Conservation (phyloP, 2,888 invertebrate species). For the Prosopocoilus inquinatus region DNA sequence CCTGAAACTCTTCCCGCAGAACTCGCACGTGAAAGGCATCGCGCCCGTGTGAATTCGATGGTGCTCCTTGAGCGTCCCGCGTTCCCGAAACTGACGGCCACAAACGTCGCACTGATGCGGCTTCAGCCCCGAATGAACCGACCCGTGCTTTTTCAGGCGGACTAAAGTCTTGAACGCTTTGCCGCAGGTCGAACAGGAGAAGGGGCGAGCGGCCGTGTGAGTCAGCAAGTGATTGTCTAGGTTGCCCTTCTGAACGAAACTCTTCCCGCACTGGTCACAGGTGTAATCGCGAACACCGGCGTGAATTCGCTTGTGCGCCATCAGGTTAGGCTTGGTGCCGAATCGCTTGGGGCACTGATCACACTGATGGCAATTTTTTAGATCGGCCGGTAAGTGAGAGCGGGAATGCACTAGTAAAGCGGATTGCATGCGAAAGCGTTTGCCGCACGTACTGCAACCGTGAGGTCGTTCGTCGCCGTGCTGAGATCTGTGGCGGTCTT, state of each 20-base stretch:
- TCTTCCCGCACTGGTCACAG: conserved; percentile 60
- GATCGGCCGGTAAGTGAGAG: conserved; percentile 57
- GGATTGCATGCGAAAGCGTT: conserved; percentile 57
- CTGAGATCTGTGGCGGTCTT: conserved; percentile 43
- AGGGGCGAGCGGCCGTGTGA: conserved; percentile 54
- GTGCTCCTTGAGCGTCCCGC: conserved; percentile 71
- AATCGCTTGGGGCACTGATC: conserved; percentile 60
- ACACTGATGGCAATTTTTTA: conserved; percentile 59
- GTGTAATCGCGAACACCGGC: conserved; percentile 56
- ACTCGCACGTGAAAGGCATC: conserved; percentile 74
- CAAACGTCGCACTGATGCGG: conserved; percentile 63
- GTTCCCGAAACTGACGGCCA: conserved; percentile 62
- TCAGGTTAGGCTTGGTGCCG: conserved; percentile 58
- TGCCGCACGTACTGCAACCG: conserved; percentile 56
- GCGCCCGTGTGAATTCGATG: conserved; percentile 75
- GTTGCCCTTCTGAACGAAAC: conserved; percentile 60
- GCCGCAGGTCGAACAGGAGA: conserved; percentile 52
- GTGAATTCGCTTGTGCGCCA: conserved; percentile 58
- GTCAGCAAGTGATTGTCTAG: conserved; percentile 58
- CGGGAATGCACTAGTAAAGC: conserved; percentile 56
- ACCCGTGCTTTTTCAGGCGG: conserved; percentile 58
- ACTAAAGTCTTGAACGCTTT: conserved; percentile 59
- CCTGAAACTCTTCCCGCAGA: conserved; percentile 72
- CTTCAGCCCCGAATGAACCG: conserved; percentile 59
- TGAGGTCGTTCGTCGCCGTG: conserved; percentile 56